phyloP scores from a whole-genome alignment of 2,888 invertebrate species.

The Synergus itoensis region DNA sequence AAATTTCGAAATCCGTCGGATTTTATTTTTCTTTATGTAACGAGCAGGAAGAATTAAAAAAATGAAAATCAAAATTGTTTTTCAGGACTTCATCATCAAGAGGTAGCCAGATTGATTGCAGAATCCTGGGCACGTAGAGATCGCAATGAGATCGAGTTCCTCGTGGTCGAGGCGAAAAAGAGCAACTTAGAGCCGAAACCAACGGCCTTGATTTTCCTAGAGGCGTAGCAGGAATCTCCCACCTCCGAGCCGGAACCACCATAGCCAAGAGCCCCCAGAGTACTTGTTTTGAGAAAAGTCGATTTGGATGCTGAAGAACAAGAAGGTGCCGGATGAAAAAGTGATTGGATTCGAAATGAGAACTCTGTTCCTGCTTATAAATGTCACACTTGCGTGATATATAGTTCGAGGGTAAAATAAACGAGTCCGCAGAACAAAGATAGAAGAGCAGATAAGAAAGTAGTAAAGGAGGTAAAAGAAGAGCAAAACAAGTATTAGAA shows the following conservation, averaged over 20 bases:
- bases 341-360: constrained; percentile 28
- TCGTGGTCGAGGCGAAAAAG: constrained; percentile 95
- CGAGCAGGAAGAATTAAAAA: no score
- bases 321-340: constrained; percentile 22
- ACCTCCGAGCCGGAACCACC: constrained; percentile 77
- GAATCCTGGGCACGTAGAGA: constrained; percentile 95
- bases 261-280: constrained; percentile 62
- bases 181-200: constrained; percentile 95
- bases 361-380: constrained; percentile 14
- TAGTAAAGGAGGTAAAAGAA: background rate
- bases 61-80: background rate
- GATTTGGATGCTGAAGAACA: constrained; percentile 40
- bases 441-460: background rate
- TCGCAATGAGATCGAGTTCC: constrained; percentile 93
- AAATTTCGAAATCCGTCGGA: no score
- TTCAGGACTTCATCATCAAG: constrained; percentile 78
- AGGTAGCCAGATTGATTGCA: constrained; percentile 94
- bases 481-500: background rate
- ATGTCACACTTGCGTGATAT: background rate
- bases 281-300: constrained; percentile 42
- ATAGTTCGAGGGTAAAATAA: background rate
- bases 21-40: no score
- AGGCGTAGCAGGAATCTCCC: constrained; percentile 88
- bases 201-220: constrained; percentile 93
- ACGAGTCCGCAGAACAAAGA: background rate